Evolutionary conservation across 92 coral and sea anemone genomes (phyloP).

Genomic region (Epizoanthus scotinus): DNA sequence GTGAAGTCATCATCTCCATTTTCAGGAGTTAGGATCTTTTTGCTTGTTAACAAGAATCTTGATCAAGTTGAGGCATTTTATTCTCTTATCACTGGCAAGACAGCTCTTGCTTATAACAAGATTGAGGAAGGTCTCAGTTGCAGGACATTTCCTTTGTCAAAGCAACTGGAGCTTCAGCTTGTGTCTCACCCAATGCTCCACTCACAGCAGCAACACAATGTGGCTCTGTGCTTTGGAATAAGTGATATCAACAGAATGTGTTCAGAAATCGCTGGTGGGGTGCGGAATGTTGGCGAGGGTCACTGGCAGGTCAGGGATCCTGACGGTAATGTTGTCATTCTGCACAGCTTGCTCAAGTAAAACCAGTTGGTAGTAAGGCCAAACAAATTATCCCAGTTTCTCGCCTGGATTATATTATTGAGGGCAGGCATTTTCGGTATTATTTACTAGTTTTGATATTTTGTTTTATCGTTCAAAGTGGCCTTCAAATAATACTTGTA

Average conservation of each 20-base stretch:
- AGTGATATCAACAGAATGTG: constrained; percentile 71
- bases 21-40: constrained; percentile 71
- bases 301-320: constrained; percentile 90
- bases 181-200: constrained; percentile 66
- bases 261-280: constrained; percentile 83
- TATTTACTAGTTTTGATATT: too few relatives aligned
- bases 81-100: constrained; percentile 72
- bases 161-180: constrained; percentile 75
- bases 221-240: constrained; percentile 75
- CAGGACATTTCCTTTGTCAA: constrained; percentile 79
- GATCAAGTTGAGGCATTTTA: constrained; percentile 83
- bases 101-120: constrained; percentile 77
- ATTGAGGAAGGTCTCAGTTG: constrained; percentile 81
- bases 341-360: constrained; percentile 63
- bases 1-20: constrained; percentile 71
- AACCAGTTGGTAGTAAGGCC: too few relatives aligned
- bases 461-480: too few relatives aligned
- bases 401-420: too few relatives aligned
- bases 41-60: constrained; percentile 73
- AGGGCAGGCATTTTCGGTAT: too few relatives aligned
- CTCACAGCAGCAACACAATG: constrained; percentile 55
- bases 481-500: too few relatives aligned
- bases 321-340: constrained; percentile 70
- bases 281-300: constrained; percentile 74
- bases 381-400: too few relatives aligned